Conservation (phyloP, 2,797 vertebrate species). For the Enteromius viviparus region DNA sequence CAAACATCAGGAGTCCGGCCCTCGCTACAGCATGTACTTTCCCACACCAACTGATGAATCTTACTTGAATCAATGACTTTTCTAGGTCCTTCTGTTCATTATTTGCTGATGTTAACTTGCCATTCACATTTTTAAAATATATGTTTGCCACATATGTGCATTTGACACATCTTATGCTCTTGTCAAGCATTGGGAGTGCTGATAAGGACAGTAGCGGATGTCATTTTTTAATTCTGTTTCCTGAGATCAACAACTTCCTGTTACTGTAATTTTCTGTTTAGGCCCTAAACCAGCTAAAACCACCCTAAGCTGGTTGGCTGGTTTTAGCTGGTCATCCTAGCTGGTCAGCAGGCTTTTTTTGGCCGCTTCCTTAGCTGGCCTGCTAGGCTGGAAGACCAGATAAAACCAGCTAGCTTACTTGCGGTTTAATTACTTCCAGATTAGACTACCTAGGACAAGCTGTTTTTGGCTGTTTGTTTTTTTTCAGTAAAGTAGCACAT, state of each 20-base stretch:
- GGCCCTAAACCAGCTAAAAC: not conserved
- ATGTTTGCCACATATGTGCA: not conserved
- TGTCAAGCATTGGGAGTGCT: not conserved
- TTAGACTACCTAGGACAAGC: too few relatives aligned
- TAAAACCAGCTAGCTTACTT: too few relatives aligned
- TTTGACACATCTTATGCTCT: not conserved
- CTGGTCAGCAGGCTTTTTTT: too few relatives aligned
- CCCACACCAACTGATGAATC: slow-evolving; percentile 19
- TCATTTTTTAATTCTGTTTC: not conserved
- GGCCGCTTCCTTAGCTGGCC: too few relatives aligned
- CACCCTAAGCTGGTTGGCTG: too few relatives aligned
- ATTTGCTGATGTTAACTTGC: not conserved
- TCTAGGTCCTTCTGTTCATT: slow-evolving; percentile 14
- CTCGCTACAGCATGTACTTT: not conserved
- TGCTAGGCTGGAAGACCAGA: too few relatives aligned
- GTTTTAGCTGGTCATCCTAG: too few relatives aligned
- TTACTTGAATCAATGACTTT: slow-evolving; percentile 13
- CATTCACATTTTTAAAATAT: not conserved
- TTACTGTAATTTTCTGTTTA: not conserved
- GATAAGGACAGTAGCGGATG: not conserved
- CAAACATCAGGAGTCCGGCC: slow-evolving; percentile 34
- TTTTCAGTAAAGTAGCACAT: not conserved
- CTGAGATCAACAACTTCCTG: slow-evolving; percentile 18
- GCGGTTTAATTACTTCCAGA: too few relatives aligned
- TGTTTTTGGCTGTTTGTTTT: too few relatives aligned